Base-by-base conservation (phyloP, 2,888 invertebrate species). In the Trimorus sp. region DNA sequence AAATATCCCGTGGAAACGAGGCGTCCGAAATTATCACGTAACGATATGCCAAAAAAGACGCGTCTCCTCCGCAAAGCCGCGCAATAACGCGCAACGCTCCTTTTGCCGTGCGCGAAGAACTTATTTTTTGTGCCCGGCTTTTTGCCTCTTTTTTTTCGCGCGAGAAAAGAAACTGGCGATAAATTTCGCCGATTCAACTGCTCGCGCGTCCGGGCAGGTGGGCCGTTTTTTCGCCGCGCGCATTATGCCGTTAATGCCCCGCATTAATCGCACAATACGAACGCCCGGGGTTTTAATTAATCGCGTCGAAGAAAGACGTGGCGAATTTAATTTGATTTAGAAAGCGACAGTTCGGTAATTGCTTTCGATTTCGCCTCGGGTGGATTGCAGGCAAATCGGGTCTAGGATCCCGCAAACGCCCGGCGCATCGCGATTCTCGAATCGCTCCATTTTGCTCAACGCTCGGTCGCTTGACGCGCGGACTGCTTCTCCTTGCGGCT, bases 21-120 rank as follows among this genome's bases (percentile, higher is more conserved):
- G 60, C 58, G 49, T 36, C 62, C 58, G 69, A 69, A 70, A 82
- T 78, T 70, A 82, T 78, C 82, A 75, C 82, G 82, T 75, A 78
- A 82, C 82, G 74, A 62, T 62, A 53, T 60, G 15, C 49, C 51
- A 45, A 62, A 40, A 60, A 42, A 51, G 63, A 71, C 63, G 69
- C 80, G 75, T 75, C 65, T 74, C 71, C 42, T 7, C 2, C 42
- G 53, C 75, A 45, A 73, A 73, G 49, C 9, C 9, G n/a, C 62
- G 65, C 51, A 79, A 56, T 53, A 58, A 77, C 16, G 54, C 1
- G 4, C 26, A 4, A 26, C 26, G 51, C 68, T 37, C 12, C 69
- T 68, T 54, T 58, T 26, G 12, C 65, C 14, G 7, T 15, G 14
- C 53, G 49, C 36, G 54, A 54, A 74, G 48, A 65, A 66, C 54